Conservation (phyloP, 2,888 invertebrate species). For the Rhagonycha fulva region DNA sequence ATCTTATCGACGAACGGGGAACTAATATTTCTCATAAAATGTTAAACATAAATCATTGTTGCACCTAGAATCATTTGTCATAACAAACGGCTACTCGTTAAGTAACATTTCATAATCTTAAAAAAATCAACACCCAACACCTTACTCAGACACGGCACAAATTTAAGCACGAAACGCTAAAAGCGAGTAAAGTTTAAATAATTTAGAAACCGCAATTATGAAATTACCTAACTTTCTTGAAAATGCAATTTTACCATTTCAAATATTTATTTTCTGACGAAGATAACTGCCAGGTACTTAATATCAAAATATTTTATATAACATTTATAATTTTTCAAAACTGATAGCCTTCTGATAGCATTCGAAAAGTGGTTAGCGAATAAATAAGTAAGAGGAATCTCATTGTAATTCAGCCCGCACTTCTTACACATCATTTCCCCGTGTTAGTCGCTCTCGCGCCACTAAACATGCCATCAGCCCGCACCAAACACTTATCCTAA, state of each 20-base stretch:
- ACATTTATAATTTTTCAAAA: background rate
- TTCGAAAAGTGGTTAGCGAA: constrained; percentile 21
- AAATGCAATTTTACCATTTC: background rate
- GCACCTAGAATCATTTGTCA: constrained; percentile 37
- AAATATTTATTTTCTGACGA: background rate
- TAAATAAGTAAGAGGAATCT: constrained; percentile 26
- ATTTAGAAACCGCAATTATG: background rate
- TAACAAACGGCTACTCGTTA: constrained; percentile 24
- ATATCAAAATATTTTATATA: background rate
- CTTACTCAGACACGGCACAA: background rate
- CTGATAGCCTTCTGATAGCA: background rate
- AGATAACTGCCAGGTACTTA: background rate
- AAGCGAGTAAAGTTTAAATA: background rate
- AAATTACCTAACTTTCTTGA: background rate
- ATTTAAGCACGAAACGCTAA: background rate
- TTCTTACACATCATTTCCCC: constrained; percentile 56
- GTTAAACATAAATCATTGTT: constrained; percentile 51
- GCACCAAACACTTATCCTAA: constrained; percentile 43
- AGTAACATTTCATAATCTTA: background rate
- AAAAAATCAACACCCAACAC: constrained; percentile 1
- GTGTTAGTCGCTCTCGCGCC: constrained; percentile 47
- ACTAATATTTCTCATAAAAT: constrained; percentile 47
- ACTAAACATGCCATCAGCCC: constrained; percentile 38
- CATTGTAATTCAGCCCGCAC: constrained; percentile 50
- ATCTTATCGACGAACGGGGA: constrained; percentile 55